Conservation (phyloP, 1,140 invertebrate genomes). For the Apis cerana region DNA sequence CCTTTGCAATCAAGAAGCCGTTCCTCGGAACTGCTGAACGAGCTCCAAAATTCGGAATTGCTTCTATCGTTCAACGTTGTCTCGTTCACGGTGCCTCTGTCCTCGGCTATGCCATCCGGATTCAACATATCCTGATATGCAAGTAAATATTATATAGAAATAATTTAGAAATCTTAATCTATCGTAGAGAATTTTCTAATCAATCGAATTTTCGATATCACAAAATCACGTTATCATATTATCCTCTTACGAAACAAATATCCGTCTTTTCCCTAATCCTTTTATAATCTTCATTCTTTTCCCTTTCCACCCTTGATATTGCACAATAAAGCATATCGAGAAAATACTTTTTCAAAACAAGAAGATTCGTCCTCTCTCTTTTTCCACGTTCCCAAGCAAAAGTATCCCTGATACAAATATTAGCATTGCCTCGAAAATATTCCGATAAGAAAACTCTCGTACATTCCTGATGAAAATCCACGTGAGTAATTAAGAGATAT, state of each 20-base stretch:
- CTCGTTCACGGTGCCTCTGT: conserved; percentile 83
- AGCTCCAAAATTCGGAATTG: conserved; percentile 90
- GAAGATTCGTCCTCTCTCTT: background rate
- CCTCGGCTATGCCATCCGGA: conserved; percentile 85
- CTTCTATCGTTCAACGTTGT: conserved; percentile 85
- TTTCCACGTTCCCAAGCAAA: background rate
- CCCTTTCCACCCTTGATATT: background rate
- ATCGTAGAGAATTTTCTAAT: no score
- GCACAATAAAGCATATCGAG: background rate
- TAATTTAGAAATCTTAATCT: background rate
- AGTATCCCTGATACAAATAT: conserved; percentile 15
- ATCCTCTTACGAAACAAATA: no score
- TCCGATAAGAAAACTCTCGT: conserved; percentile 16
- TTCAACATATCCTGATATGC: conserved; percentile 67
- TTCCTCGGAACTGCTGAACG: conserved; percentile 89
- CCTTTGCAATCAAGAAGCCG: conserved; percentile 88
- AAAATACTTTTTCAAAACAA: background rate
- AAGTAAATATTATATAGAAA: background rate
- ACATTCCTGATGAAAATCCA: background rate
- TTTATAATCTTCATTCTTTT: background rate
- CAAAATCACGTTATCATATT: no score
- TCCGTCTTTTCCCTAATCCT: background rate
- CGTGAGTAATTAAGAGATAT: background rate
- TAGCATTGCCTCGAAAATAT: conserved; percentile 2
- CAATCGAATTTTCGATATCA: no score